Base-by-base conservation (phyloP, 2,888 invertebrate genomes). In the Lordiphosa andalusiaca region DNA sequence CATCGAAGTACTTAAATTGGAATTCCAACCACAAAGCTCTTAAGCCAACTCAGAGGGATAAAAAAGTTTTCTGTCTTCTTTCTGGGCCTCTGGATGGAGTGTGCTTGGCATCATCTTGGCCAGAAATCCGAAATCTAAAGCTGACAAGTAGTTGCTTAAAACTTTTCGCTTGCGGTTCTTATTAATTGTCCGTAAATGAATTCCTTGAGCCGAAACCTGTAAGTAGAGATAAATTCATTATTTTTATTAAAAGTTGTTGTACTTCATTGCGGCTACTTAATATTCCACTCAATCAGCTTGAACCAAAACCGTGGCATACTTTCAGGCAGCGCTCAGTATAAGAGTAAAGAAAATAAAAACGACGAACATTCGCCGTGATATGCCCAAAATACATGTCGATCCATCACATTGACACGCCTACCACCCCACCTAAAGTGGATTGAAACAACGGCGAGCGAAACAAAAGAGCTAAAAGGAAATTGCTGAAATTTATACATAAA, bases 1-100 rank as follows among this genome's bases (percentile, higher is more conserved):
- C 84, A 86, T 71, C 84, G 62, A 69, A 72, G 46, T 55, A 48
- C 13, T 69, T 67, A 71, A 77, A 36, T 42, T 13, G 33, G 10
- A 37, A 12, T 38, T 49, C n/a, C 21, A 4, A 10, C 39, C 42
- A 9, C 37, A 53, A 61, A 53, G 44, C 49, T 62, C 47, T 52
- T 49, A 65, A 48, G 65, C 33, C 39, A 55, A 53, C 50, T 56
- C 42, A 6, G 23, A 50, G 61, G 50, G n/a, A 25, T 48, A 39
- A 13, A 53, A 46, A 57, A 64, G 64, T 64, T 64, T 36, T 30
- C 41, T 36, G 40, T 25, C 25, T 12, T 16, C 46, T 50, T 35
- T 23, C 40, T 40, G 12, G 35, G 35, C n/a, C 13, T 46, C n/a
- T 36, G 33, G 25, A 19, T 46, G 35, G 13, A 44, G 38, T 36